These are phyloP conservation scores for Pristionchus fissidentatus DNA, from an alignment of 2,888 invertebrate species.

Conservation along the genomic window DNA sequence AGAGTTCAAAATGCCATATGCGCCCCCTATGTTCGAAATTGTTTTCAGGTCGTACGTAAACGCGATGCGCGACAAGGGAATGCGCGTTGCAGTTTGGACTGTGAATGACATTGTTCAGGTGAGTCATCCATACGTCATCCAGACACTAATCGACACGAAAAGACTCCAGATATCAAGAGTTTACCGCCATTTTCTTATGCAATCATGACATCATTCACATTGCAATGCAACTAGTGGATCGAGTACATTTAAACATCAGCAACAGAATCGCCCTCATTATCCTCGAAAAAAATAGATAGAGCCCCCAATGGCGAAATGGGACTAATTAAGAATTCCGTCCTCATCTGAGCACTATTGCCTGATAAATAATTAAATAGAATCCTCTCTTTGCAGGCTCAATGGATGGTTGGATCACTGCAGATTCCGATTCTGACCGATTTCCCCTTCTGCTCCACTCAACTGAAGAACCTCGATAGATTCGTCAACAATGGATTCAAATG, in stretches of 20 bases:
- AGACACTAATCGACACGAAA: too few relatives aligned
- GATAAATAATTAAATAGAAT: not conserved
- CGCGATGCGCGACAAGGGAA: slow-evolving; percentile 49
- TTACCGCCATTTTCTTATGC: not conserved
- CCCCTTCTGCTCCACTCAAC: slow-evolving; percentile 61
- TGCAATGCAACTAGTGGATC: not conserved
- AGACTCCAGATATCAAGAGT: too few relatives aligned
- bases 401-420: slow-evolving; percentile 70
- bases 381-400: slow-evolving; percentile 53
- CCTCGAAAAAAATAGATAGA: too few relatives aligned
- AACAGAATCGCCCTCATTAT: not conserved
- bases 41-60: slow-evolving; percentile 57
- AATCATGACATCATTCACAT: not conserved
- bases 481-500: slow-evolving; percentile 42
- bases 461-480: slow-evolving; percentile 45
- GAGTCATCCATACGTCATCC: not conserved
- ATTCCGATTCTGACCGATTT: slow-evolving; percentile 73
- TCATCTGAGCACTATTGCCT: too few relatives aligned
- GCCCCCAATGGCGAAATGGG: not conserved
- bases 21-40: not conserved
- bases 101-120: slow-evolving; percentile 73
- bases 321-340: not conserved
- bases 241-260: not conserved
- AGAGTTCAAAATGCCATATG: too few relatives aligned
- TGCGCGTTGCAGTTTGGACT: slow-evolving; percentile 69